A percentile compares a stretch with the other conserved stretches of the same genome.
Evolutionary conservation across 2,113 vertebrate genomes (phyloP).

Genomic region (Hystrix brachyura): DNA sequence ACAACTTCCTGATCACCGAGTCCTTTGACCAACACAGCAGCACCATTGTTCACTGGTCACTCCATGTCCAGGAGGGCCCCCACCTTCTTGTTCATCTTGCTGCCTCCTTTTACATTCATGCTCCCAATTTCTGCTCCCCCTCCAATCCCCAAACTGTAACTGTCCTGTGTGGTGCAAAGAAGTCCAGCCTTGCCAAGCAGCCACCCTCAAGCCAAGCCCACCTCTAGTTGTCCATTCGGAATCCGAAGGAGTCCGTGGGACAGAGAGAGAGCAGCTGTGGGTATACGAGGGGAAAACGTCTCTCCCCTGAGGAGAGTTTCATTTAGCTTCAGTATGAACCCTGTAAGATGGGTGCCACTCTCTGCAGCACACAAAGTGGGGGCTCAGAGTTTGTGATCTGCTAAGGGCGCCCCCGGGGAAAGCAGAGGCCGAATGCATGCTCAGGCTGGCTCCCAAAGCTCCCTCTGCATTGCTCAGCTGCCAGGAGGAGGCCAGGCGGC

Average conservation of each 20-base stretch:
- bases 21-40: background rate
- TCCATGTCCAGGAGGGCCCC: accelerated
- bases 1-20: background rate
- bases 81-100: background rate
- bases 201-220: background rate
- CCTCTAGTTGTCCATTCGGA: background rate
- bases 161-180: background rate
- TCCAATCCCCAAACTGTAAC: background rate
- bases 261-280: background rate
- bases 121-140: accelerated
- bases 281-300: accelerated
- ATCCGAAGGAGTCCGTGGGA: accelerated
- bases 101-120: too few species aligned
- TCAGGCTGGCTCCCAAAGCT: background rate
- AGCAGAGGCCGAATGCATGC: too few species aligned
- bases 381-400: background rate
- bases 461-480: too few species aligned
- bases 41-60: accelerated
- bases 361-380: accelerated
- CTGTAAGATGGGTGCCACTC: accelerated
- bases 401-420: background rate
- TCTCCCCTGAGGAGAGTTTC: background rate
- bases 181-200: accelerated
- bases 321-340: background rate
- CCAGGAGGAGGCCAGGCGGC: background rate